Evolutionary conservation across 1,140 invertebrate genomes (phyloP), one percentile per base, ranked within the genome.

Genomic region (Sinonovacula constricta): DNA sequence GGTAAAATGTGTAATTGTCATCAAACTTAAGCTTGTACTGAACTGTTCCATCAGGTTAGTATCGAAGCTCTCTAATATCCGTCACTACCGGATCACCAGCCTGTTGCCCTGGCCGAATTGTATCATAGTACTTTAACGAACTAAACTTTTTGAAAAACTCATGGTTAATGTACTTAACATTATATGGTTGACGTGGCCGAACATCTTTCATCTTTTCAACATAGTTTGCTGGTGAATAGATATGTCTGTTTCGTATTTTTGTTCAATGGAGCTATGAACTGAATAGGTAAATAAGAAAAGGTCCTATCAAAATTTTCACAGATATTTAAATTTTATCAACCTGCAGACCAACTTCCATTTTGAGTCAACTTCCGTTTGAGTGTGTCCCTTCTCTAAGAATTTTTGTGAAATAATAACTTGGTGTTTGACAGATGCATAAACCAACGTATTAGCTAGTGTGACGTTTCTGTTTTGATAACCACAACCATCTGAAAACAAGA

Each of bases 171-270:
- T 62, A 62, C 4, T 62, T 62, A 3, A 62, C 59, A 14, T 15
- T 7, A 14, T 62, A 34, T 18, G 28, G 26, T 2, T 62, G 63
- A 51, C 18, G 1, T 51, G 12, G 1, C 2, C 63, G 3, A 15
- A 53, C 63, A 28, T 12, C 12, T 18, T 26, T 51, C 15, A 67
- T 51, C 22, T 18, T 18, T 67, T 67, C 63, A 2, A 67, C 39
- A 67, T 67, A 67, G 63, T 67, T 67, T 14, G 63, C 18, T 3
- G 63, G 63, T 30, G 63, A 15, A 31, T 67, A 67, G 26, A 67
- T 67, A 30, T 39, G 63, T 67, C 63, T 67, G 1, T 4, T 28
- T 5, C 22, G 7, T 4, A 67, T 39, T 2, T n/a, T 2, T n/a
- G 63, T 67, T 67, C 63, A 10, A 67, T 67, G 10, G 45, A 10